Evolutionary conservation across 2,797 vertebrate genomes (phyloP).

Genomic region (Lates japonicus): DNA sequence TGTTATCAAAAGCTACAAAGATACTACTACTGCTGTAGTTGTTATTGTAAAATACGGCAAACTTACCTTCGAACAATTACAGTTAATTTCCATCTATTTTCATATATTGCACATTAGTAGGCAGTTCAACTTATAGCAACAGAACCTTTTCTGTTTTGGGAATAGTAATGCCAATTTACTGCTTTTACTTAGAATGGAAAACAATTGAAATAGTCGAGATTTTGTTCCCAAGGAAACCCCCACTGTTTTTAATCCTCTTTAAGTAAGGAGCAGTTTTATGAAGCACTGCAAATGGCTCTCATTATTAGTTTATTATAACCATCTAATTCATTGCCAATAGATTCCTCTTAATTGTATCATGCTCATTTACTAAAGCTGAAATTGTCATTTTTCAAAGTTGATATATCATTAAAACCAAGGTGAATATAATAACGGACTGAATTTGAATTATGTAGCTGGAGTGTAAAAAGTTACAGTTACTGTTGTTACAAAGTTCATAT

Average conservation of each 20-base stretch:
- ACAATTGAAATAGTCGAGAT: background rate
- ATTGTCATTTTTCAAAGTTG: background rate
- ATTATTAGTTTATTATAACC: background rate
- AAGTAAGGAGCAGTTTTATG: slow-evolving; percentile 37
- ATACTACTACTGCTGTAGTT: background rate
- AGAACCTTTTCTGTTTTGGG: slow-evolving; percentile 9
- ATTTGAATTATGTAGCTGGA: background rate
- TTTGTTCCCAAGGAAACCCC: slow-evolving; percentile 1
- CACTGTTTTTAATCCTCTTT: slow-evolving; percentile 19
- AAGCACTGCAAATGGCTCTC: slow-evolving; percentile 13
- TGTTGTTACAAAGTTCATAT: background rate
- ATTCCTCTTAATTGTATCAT: background rate
- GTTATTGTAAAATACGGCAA: background rate
- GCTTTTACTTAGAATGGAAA: background rate
- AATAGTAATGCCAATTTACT: slow-evolving; percentile 17
- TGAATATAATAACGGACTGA: background rate
- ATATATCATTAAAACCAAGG: background rate
- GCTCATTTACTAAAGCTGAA: background rate
- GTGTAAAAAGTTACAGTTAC: background rate
- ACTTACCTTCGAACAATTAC: slow-evolving; percentile 7
- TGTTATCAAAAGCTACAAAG: slow-evolving; percentile 22
- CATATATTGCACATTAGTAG: background rate
- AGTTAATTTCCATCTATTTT: background rate
- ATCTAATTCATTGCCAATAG: slow-evolving; percentile 1
- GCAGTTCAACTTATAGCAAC: slow-evolving; percentile 6